phyloP scores from a whole-genome alignment of 64 coral and sea anemone genomes.

The Montipora capricornis region DNA sequence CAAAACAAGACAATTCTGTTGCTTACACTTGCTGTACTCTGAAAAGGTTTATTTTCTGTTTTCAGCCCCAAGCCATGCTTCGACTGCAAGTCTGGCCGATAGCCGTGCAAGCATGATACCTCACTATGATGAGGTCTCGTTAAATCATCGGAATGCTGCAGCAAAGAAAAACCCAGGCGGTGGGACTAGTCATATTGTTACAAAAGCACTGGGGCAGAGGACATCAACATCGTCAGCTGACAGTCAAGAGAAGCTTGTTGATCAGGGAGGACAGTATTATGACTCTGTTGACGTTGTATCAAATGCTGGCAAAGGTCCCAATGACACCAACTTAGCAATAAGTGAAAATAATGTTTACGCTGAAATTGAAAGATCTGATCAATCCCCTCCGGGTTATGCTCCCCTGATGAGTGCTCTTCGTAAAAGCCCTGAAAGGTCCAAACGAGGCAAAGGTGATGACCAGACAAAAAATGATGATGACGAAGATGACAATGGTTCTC shows the following conservation, averaged over 20 bases:
- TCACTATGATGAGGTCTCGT: conserved; percentile 58
- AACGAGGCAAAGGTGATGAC: not conserved
- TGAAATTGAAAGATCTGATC: conserved; percentile 33
- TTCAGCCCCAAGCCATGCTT: conserved; percentile 55
- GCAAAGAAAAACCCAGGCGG: not conserved
- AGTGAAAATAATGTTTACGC: conserved; percentile 17
- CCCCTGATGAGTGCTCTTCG: not conserved
- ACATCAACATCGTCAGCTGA: conserved; percentile 3
- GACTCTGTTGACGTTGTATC: conserved; percentile 44
- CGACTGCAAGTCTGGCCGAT: conserved; percentile 18
- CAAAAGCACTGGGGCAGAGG: not conserved
- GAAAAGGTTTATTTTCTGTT: not conserved
- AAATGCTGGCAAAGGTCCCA: not conserved
- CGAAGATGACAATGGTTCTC: not conserved
- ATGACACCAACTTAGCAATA: not conserved
- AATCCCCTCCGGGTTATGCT: not conserved
- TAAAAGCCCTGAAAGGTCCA: not conserved
- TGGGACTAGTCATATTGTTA: not conserved
- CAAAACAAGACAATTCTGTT: not conserved
- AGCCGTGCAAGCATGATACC: conserved; percentile 57
- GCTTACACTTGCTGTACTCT: not conserved
- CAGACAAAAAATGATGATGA: not conserved
- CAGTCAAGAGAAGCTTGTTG: conserved; percentile 10
- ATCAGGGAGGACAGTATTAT: conserved; percentile 40
- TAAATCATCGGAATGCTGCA: conserved; percentile 20